A percentile compares a stretch with the other conserved stretches of the same genome.
Conservation (phyloP, 2,113 vertebrate genomes). For the Todiramphus saurophagus region DNA sequence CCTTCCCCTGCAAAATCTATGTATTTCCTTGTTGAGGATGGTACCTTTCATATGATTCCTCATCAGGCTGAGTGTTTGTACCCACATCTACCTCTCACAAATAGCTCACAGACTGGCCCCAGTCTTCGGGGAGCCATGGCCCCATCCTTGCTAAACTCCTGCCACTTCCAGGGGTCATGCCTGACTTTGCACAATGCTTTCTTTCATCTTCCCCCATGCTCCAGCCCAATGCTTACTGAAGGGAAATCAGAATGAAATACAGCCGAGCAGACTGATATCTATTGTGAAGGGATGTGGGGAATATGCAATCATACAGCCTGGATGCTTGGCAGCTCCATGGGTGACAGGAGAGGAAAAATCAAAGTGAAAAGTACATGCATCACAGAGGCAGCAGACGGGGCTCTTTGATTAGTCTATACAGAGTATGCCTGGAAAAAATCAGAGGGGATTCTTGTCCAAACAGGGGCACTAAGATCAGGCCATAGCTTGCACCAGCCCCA, state of each 20-base stretch:
- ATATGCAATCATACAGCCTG: not conserved
- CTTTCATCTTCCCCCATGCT: not conserved
- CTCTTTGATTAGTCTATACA: not conserved
- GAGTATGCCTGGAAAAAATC: not conserved
- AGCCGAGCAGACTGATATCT: not conserved
- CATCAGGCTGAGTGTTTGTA: not conserved
- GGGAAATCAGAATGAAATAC: not conserved
- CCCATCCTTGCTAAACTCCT: not conserved
- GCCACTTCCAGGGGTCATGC: not conserved
- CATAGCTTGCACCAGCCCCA: not conserved
- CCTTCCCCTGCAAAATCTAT: not conserved
- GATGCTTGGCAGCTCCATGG: not conserved
- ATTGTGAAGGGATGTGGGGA: not conserved
- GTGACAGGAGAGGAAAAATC: not conserved
- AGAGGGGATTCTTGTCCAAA: not conserved
- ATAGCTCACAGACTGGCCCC: not conserved
- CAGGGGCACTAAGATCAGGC: not conserved
- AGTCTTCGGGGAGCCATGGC: not conserved
- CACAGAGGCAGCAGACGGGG: not conserved
- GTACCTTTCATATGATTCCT: not conserved
- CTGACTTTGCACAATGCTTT: not conserved
- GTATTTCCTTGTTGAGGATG: not conserved
- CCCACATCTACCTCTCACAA: not conserved
- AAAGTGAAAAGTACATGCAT: not conserved
- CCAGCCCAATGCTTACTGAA: not conserved